These are phyloP conservation scores for Sciurus niger DNA, from an alignment of 2,113 vertebrate genomes.

Conservation along the genomic window DNA sequence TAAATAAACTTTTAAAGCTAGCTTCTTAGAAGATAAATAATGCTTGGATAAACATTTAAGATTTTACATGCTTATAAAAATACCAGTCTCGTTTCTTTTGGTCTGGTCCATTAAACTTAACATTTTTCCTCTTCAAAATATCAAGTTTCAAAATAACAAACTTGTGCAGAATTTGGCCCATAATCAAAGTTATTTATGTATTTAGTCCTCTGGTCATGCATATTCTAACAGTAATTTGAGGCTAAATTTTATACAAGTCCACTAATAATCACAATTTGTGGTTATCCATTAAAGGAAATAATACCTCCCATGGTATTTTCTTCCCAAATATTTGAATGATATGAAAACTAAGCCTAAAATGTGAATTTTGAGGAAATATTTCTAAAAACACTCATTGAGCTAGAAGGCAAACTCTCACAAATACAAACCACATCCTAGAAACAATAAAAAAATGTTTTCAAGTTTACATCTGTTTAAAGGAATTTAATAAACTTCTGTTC, in stretches of 20 bases:
- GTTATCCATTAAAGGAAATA: constrained; percentile 63
- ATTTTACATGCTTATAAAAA: not conserved
- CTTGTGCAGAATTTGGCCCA: constrained; percentile 55
- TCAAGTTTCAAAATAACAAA: constrained; percentile 65
- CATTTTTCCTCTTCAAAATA: constrained; percentile 20
- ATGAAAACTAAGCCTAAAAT: constrained; percentile 54
- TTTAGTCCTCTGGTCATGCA: constrained; percentile 33
- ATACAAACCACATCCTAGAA: not conserved
- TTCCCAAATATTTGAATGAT: constrained; percentile 47
- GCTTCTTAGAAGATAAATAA: constrained; percentile 50
- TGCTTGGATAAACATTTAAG: constrained; percentile 53
- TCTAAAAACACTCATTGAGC: constrained; percentile 12
- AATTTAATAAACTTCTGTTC: constrained; percentile 41
- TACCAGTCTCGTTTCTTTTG: constrained; percentile 61
- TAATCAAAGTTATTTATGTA: constrained; percentile 71
- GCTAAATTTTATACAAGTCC: constrained; percentile 53
- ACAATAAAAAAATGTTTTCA: constrained; percentile 52
- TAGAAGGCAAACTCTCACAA: constrained; percentile 32
- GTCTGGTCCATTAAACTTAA: constrained; percentile 49
- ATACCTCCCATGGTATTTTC: constrained; percentile 9
- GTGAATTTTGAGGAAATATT: constrained; percentile 61
- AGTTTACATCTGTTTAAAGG: constrained; percentile 33
- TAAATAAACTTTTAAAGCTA: constrained; percentile 60
- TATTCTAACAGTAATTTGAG: constrained; percentile 72
- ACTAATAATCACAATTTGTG: constrained; percentile 66